A percentile compares a stretch with the other conserved stretches of the same genome.
Evolutionary conservation across 2,888 invertebrate genomes (phyloP).

Genomic region (Caenorhabditis drosophilae): DNA sequence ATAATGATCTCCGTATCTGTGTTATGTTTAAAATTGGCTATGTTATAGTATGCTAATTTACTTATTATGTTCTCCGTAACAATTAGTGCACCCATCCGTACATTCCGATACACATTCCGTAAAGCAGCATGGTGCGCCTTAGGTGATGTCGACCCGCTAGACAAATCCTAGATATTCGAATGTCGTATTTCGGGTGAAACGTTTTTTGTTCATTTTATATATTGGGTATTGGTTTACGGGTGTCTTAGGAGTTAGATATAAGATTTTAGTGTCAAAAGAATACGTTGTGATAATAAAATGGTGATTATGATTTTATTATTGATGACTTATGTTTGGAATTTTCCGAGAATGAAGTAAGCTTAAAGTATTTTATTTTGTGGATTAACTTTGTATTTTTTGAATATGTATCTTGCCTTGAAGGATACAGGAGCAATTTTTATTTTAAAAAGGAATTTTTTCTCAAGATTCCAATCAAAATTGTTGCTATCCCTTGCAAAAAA

Average conservation of each 20-base stretch:
- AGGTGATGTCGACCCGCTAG: too few species aligned
- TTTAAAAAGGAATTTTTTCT: too few species aligned
- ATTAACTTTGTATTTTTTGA: not conserved
- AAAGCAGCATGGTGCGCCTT: too few species aligned
- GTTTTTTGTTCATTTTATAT: not conserved
- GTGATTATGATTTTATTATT: constrained; percentile 5
- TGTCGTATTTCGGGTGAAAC: not conserved
- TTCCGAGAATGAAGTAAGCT: constrained; percentile 2
- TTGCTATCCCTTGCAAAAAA: not conserved
- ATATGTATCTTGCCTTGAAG: constrained; percentile 1
- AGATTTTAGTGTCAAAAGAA: constrained; percentile 2
- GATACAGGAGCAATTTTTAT: constrained; percentile 3
- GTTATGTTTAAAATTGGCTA: constrained; percentile 4
- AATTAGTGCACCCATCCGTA: too few species aligned
- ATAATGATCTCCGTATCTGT: not conserved
- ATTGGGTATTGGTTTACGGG: not conserved
- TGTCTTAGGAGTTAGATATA: constrained; percentile 1
- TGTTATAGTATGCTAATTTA: too few species aligned
- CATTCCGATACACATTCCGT: too few species aligned
- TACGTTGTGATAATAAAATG: not conserved
- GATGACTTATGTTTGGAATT: constrained; percentile 7
- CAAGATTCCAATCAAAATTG: too few species aligned
- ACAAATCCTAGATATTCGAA: too few species aligned
- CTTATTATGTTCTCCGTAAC: too few species aligned
- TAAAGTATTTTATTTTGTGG: not conserved